A percentile compares a stretch with the other conserved stretches of the same genome.
phyloP scores from a whole-genome alignment of 2,888 invertebrate species.

The Lycophotia porphyrea region DNA sequence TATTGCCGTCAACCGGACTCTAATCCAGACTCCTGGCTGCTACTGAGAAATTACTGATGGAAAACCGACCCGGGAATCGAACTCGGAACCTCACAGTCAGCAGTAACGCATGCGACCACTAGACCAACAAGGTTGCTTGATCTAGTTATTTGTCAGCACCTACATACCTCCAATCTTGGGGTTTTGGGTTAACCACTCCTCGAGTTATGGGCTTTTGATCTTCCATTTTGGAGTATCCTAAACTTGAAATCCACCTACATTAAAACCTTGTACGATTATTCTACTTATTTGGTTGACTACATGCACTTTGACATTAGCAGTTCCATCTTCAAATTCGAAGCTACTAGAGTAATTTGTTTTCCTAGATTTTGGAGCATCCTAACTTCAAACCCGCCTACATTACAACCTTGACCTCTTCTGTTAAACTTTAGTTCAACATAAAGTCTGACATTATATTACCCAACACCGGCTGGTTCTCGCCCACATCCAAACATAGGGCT shows the following conservation, averaged over 20 bases:
- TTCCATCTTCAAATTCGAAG: not conserved
- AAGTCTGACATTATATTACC: slow-evolving; percentile 20
- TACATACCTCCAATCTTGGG: not conserved
- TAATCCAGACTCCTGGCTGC: no score
- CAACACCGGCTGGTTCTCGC: slow-evolving; percentile 7
- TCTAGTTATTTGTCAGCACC: not conserved
- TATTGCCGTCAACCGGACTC: not conserved
- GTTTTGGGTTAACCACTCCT: not conserved
- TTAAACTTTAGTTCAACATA: slow-evolving; percentile 7
- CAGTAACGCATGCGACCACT: not conserved
- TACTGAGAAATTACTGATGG: not conserved
- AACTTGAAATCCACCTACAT: slow-evolving; percentile 26
- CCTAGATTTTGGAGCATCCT: not conserved
- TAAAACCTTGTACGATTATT: slow-evolving; percentile 31
- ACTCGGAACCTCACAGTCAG: not conserved
- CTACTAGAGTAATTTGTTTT: not conserved
- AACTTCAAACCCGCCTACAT: slow-evolving; percentile 24
- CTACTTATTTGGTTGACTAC: not conserved
- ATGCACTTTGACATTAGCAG: not conserved
- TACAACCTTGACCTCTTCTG: slow-evolving; percentile 35
- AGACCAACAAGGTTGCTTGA: not conserved
- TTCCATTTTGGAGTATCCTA: not conserved
- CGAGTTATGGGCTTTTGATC: not conserved
- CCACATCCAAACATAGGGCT: slow-evolving; percentile 39
- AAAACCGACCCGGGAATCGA: not conserved